Conservation (phyloP, 2,797 vertebrate species). For the Atherinosoma microstoma region DNA sequence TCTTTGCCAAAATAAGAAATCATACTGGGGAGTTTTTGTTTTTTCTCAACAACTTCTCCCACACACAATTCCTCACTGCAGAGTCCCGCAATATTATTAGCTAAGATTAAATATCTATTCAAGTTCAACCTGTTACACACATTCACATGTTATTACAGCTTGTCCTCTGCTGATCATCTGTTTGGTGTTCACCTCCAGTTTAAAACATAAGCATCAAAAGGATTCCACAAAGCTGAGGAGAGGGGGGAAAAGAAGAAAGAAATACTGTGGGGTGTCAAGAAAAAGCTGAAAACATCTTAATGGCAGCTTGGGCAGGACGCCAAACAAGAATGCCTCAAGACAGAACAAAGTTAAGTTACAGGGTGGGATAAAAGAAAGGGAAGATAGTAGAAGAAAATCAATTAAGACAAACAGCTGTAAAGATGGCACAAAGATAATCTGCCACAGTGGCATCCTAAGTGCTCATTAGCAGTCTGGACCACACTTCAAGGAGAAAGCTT, state of each 20-base stretch:
- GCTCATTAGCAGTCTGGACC: conserved; percentile 77
- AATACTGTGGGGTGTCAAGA: conserved; percentile 48
- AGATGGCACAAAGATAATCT: conserved; percentile 58
- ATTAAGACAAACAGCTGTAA: conserved; percentile 31
- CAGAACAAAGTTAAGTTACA: conserved; percentile 51
- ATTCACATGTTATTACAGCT: conserved; percentile 4
- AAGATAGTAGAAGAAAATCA: conserved; percentile 1
- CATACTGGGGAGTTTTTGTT: conserved; percentile 25
- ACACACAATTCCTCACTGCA: conserved; percentile 7
- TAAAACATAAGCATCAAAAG: conserved; percentile 29
- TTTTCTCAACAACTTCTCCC: conserved; percentile 31
- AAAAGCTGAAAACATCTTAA: conserved; percentile 68
- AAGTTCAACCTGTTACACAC: conserved; percentile 1
- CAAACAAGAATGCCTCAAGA: conserved; percentile 57
- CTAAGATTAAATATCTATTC: conserved; percentile 18
- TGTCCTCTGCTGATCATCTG: neutral
- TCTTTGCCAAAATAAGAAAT: conserved; percentile 8
- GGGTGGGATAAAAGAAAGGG: conserved; percentile 9
- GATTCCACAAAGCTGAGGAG: conserved; percentile 24
- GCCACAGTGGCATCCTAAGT: conserved; percentile 38
- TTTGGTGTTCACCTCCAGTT: neutral
- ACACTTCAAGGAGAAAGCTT: conserved; percentile 80
- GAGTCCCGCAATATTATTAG: neutral
- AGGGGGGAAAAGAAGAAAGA: conserved; percentile 6
- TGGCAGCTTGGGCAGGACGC: conserved; percentile 63